These are phyloP conservation scores for Apistogramma diplotaenia DNA, from an alignment of 2,113 vertebrate genomes.

Conservation along the genomic window DNA sequence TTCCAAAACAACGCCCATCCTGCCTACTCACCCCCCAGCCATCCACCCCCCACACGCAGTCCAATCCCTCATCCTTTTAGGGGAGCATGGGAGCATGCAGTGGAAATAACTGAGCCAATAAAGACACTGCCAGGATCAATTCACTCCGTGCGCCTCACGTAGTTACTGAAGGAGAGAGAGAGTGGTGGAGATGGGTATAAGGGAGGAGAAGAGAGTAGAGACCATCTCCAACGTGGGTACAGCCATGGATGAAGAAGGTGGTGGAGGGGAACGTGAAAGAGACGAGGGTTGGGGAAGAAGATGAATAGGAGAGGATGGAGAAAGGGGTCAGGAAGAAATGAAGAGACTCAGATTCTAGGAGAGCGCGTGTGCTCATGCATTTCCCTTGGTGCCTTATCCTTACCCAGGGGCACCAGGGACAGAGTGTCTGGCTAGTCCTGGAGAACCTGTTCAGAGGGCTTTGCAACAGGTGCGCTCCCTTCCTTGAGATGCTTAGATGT, in stretches of 20 bases:
- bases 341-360: conserved; percentile 24
- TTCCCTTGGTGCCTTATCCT: not conserved
- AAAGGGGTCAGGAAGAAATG: conserved; percentile 2
- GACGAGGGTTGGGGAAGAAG: not conserved
- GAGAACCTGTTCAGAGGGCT: conserved; percentile 11
- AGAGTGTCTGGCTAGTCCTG: not conserved
- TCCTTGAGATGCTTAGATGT: not conserved
- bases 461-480: conserved; percentile 30
- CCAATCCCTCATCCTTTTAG: conserved; percentile 75
- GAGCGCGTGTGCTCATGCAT: conserved; percentile 14
- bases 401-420: not conserved
- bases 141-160: conserved; percentile 55
- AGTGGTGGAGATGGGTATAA: not conserved
- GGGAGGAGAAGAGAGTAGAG: not conserved
- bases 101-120: conserved; percentile 78
- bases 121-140: conserved; percentile 74
- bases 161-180: conserved; percentile 57
- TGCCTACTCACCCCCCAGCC: not conserved
- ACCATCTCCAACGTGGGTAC: not conserved
- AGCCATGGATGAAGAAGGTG: not conserved
- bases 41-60: not conserved
- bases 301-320: conserved; percentile 11
- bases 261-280: not conserved
- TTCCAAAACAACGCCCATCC: conserved; percentile 25
- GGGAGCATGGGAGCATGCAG: conserved; percentile 68